Evolutionary conservation across 2,888 invertebrate species (phyloP).

Genomic region (Lamproptera curius): DNA sequence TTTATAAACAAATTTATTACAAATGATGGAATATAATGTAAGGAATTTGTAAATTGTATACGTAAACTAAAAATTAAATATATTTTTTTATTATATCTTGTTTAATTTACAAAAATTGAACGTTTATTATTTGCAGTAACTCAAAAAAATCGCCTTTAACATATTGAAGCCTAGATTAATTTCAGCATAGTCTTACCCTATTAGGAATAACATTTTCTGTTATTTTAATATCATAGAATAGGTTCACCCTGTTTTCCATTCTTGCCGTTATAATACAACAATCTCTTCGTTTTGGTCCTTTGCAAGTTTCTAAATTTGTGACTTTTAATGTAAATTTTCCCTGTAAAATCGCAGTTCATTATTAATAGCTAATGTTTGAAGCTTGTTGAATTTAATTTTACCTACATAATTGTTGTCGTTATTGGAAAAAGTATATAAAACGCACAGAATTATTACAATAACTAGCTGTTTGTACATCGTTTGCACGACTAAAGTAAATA

Average conservation of each 20-base stretch:
- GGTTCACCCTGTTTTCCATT: conserved; percentile 21
- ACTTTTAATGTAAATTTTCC: conserved; percentile 35
- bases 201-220: conserved; percentile 27
- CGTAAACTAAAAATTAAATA: too few relatives aligned
- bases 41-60: too few relatives aligned
- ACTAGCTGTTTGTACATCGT: conserved; percentile 15
- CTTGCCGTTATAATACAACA: conserved; percentile 26
- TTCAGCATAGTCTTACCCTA: too few relatives aligned
- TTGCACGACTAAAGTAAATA: neutral
- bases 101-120: too few relatives aligned
- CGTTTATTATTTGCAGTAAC: too few relatives aligned
- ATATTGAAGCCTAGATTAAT: too few relatives aligned
- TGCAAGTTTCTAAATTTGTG: conserved; percentile 28
- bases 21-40: too few relatives aligned
- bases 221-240: conserved; percentile 26
- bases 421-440: neutral
- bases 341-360: conserved; percentile 26
- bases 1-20: too few relatives aligned
- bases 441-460: conserved; percentile 4
- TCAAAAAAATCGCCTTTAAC: too few relatives aligned
- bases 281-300: conserved; percentile 39
- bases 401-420: conserved; percentile 14
- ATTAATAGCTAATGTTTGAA: neutral
- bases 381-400: too few relatives aligned
- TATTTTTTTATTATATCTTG: too few relatives aligned